phyloP scores from a whole-genome alignment of 2,888 invertebrate genomes.

The Glaucopsyche alexis region DNA sequence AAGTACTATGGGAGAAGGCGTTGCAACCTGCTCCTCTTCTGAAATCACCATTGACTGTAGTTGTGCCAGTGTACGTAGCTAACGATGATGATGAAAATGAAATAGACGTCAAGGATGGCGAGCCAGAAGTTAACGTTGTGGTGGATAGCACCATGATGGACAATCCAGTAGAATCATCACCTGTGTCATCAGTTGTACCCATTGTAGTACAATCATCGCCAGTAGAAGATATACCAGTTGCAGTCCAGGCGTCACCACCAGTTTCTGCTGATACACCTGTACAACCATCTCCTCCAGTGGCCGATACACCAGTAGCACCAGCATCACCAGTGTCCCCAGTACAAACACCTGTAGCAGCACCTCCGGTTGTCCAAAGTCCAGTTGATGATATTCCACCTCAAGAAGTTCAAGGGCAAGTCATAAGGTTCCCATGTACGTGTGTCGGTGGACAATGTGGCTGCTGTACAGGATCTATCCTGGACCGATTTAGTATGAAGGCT shows the following conservation, averaged over 20 bases:
- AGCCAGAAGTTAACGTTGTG: constrained; percentile 46
- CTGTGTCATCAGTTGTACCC: constrained; percentile 40
- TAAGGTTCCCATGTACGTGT: constrained; percentile 82
- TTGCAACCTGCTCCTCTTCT: constrained; percentile 63
- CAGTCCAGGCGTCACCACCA: constrained; percentile 44
- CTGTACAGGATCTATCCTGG: constrained; percentile 83
- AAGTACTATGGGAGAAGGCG: constrained; percentile 61
- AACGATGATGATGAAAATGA: constrained; percentile 47
- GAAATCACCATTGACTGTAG: constrained; percentile 65
- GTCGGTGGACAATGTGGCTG: constrained; percentile 83
- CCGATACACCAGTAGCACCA: background rate
- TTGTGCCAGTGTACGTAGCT: constrained; percentile 66
- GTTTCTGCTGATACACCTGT: constrained; percentile 47
- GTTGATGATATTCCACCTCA: constrained; percentile 43
- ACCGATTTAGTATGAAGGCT: constrained; percentile 84
- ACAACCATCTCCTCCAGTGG: constrained; percentile 35
- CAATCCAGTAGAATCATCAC: constrained; percentile 45
- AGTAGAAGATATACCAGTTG: constrained; percentile 42
- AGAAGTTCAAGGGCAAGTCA: constrained; percentile 67
- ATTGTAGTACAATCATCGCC: constrained; percentile 35
- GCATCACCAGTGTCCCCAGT: constrained; percentile 39
- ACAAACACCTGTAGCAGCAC: constrained; percentile 45
- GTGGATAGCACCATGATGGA: constrained; percentile 41
- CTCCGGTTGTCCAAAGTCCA: constrained; percentile 50
- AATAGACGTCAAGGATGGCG: constrained; percentile 46